Base-by-base conservation (phyloP, 1,140 invertebrate species). In the Hylaeus anthracinus region DNA sequence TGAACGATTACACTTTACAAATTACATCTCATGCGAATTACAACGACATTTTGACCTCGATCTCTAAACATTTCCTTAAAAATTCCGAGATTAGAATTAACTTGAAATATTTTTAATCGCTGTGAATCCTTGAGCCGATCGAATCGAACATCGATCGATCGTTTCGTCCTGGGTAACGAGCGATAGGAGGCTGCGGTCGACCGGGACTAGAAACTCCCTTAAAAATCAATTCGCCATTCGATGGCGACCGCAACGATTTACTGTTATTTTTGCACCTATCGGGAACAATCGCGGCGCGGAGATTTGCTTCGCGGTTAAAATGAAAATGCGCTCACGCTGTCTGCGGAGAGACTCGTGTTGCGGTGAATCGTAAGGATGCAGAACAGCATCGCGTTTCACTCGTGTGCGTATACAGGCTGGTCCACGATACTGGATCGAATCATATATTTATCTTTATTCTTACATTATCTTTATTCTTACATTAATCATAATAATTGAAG, bases 211-310 rank as follows among this genome's bases (percentile, higher is more conserved):
- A 15, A 56, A 70, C 53, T 55, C 67, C 41, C 37, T 41, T 26
- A 70, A 70, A 70, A 70, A 56, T 70, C 67, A 70, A 70, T 70
- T 70, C 67, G 53, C 67, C 67, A 53, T 56, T 70, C 53, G 37
- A 5, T 37, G 51, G 6, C 51, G 53, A 56, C 67, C 67, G 53
- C 67, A 70, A 70, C 67, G 67, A 70, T 70, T 70, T 70, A 55
- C 67, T 56, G 67, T 55, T 70, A 70, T 70, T 70, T 70, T 70
- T 70, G 14, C 67, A 41, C 51, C 67, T 56, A 70, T 70, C 67
- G 67, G 67, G 67, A 70, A 70, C 67, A 56, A 70, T 70, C 67
- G 51, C 51, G 67, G 67, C 67, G 3, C 37, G 53, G 26, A 70
- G 67, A 70, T 70, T 70, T 70, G 51, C 67, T 70, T 26, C 67